Percentiles rank a stretch among this genome's conserved stretches.
phyloP scores from a whole-genome alignment of 2,113 vertebrate genomes.

The Globicephala melas region DNA sequence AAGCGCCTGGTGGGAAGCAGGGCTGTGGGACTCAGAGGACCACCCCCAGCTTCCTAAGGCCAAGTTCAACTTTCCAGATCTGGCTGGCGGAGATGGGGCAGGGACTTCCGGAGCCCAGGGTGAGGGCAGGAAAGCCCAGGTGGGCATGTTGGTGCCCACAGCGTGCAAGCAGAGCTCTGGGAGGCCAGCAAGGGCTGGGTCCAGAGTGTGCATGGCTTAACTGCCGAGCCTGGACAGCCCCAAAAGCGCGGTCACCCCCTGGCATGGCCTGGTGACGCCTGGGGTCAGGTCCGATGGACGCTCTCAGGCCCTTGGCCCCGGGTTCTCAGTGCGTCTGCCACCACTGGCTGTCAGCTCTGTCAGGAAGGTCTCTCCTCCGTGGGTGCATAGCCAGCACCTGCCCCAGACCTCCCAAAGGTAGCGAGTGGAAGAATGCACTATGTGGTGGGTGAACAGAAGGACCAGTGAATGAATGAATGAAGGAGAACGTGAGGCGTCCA shows the following conservation, averaged over 20 bases:
- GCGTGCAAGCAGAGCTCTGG: neutral
- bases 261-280: neutral
- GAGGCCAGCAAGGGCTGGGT: neutral
- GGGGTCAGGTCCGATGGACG: fast-evolving
- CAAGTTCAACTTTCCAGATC: neutral
- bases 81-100: fast-evolving
- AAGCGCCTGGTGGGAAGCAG: fast-evolving
- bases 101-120: neutral
- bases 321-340: fast-evolving
- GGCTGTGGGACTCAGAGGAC: neutral
- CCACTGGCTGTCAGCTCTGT: fast-evolving
- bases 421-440: fast-evolving
- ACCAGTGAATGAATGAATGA: fast-evolving
- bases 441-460: fast-evolving
- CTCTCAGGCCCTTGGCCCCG: fast-evolving
- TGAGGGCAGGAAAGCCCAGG: neutral
- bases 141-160: fast-evolving
- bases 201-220: neutral
- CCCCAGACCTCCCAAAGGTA: neutral
- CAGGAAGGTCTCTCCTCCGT: neutral
- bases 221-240: fast-evolving
- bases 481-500: fast-evolving
- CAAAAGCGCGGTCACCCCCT: too few species aligned
- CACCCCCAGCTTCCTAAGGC: neutral
- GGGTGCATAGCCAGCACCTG: neutral